phyloP scores from a whole-genome alignment of 2,113 vertebrate species.

The Nesogale talazaci region DNA sequence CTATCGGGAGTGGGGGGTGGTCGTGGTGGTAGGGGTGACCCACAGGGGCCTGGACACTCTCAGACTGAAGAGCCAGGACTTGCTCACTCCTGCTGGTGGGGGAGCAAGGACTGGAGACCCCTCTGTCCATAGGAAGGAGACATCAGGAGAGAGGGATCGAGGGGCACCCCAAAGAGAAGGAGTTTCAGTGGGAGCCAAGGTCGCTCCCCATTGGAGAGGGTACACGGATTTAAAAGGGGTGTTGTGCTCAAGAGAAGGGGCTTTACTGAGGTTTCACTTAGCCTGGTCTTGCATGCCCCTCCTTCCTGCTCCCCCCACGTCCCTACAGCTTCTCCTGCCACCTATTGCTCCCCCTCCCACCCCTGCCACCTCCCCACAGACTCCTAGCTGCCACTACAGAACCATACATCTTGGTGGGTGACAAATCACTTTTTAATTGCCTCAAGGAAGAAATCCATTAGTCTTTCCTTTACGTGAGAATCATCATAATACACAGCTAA shows the following conservation, averaged over 20 bases:
- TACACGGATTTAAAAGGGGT: accelerated
- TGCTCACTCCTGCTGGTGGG: neutral
- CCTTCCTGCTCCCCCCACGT: neutral
- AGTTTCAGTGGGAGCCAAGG: neutral
- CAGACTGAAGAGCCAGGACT: neutral
- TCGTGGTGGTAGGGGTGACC: neutral
- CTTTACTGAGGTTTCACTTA: neutral
- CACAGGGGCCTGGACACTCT: neutral
- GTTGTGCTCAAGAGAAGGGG: neutral
- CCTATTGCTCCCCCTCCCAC: neutral
- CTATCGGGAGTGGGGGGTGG: neutral
- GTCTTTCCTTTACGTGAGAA: constrained; percentile 87
- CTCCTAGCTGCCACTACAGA: constrained; percentile 77
- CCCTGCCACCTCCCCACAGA: neutral
- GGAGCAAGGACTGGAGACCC: no score
- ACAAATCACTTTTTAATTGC: constrained; percentile 97
- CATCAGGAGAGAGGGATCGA: neutral
- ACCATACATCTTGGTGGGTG: constrained; percentile 87
- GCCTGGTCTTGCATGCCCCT: neutral
- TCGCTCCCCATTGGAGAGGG: accelerated
- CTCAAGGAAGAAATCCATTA: constrained; percentile 93
- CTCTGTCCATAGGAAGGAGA: neutral
- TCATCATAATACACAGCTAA: constrained; percentile 86
- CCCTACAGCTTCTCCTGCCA: neutral
- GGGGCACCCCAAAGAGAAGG: neutral